Base-by-base conservation (phyloP, 2,888 invertebrate species). In the Kuschelorhynchus macadamiae region DNA sequence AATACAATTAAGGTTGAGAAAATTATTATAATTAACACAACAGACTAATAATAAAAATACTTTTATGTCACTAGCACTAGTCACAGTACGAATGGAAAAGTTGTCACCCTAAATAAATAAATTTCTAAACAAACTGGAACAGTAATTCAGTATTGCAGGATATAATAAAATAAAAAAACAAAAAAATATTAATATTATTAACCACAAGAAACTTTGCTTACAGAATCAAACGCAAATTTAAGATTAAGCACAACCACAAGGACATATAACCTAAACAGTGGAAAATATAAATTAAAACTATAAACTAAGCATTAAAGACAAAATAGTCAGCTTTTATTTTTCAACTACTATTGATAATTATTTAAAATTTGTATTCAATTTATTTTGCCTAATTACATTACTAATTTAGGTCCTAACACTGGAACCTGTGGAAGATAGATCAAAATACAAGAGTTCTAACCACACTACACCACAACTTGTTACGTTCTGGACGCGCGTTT, bases 171-270 rank as follows among this genome's bases (percentile, higher is more conserved):
- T 39, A 52, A 20, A 18, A 39, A 14, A 50, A 12, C 17, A 17
- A 21, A 52, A 52, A 11, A 30, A 36, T 21, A 52, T 32, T 52
- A 39, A 52, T 33, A 52, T 33, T 9, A 50, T 39, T 18, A 47
- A 47, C 17, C 4, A 56, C 42, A 42, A 41, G 49, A 59, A 44
- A 32, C 9, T 36, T 59, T 46, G 20, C 20, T 39, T 59, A 47
- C 16, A 59, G 47, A 59, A 49, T 47, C 59, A 59, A 36, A 56
- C 42, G 42, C 42, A 56, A 59, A 49, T 59, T 14, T 36, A 59
- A 33, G 47, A 21, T 36, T 49, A 49, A 56, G 5, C 20, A 56
- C 11, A 41, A 60, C 50, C 60, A 60, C 60, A 60, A 42, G 25
- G 60, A 42, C 50, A 50, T 25, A 49, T 50, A 60, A 36, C 60